Percentiles rank a stretch among this genome's conserved stretches.
Evolutionary conservation across 2,113 vertebrate genomes (phyloP).

Genomic region (Cynocephalus volans): DNA sequence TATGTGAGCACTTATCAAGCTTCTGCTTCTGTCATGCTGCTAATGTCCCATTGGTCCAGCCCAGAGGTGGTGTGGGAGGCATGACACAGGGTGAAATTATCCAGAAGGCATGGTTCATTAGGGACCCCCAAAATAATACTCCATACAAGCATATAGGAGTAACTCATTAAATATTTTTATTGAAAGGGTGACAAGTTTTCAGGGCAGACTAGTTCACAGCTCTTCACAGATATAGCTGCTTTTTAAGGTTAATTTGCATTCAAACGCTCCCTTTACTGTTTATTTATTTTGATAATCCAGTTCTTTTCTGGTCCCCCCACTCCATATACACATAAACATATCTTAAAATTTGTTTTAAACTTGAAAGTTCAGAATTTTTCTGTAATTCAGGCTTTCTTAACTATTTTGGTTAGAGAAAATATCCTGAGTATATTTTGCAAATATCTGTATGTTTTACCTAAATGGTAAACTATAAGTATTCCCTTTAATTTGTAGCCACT

Average conservation of each 20-base stretch:
- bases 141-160: too few species aligned
- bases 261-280: neutral
- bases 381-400: neutral
- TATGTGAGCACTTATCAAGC: neutral
- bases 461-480: neutral
- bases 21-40: neutral
- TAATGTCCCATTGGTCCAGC: neutral
- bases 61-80: neutral
- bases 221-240: neutral
- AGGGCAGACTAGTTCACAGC: neutral
- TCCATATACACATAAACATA: neutral
- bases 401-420: neutral
- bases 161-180: neutral
- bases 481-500: neutral
- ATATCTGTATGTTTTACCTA: neutral
- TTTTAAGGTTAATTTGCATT: slow-evolving; percentile 9
- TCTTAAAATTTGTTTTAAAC: slow-evolving; percentile 8
- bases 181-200: neutral
- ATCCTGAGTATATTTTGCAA: neutral
- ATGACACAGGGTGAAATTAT: neutral
- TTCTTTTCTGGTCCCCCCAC: neutral
- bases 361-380: neutral
- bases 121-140: neutral
- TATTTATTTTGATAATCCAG: neutral
- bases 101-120: neutral